Evolutionary conservation across 1,140 invertebrate species (phyloP).

Genomic region (Dreissena polymorpha): DNA sequence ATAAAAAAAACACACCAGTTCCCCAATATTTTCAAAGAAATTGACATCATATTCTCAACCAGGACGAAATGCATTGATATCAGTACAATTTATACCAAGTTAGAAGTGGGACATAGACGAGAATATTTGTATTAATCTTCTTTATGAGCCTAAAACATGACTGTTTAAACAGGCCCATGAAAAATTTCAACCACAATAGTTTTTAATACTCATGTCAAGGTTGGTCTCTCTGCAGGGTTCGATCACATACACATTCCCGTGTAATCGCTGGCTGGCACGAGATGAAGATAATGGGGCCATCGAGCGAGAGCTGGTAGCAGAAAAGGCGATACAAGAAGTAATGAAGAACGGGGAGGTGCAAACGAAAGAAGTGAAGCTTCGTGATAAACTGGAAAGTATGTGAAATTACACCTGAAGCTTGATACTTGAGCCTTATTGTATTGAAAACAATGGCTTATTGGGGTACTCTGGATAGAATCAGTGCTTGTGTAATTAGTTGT

Average conservation of each 20-base stretch:
- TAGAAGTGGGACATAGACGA: not conserved
- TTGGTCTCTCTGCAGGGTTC: conserved; percentile 69
- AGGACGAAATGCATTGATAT: not conserved
- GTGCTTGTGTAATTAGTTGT: no score
- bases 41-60: not conserved
- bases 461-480: not conserved
- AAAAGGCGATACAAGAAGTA: conserved; percentile 75
- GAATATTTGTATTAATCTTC: not conserved
- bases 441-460: conserved; percentile 3
- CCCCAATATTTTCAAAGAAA: not conserved
- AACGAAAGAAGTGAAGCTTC: conserved; percentile 72
- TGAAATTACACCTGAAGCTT: not conserved
- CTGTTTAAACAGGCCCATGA: not conserved
- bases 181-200: not conserved
- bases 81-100: not conserved
- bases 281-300: conserved; percentile 77
- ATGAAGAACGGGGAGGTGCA: conserved; percentile 74
- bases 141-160: not conserved
- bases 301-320: conserved; percentile 76
- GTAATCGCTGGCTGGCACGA: conserved; percentile 78
- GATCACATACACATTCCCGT: conserved; percentile 78
- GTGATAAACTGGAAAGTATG: conserved; percentile 74
- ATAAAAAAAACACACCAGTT: no score
- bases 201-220: no score
- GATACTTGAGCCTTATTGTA: not conserved